These are phyloP conservation scores for Sycobia sp. DNA, from an alignment of 1,140 invertebrate genomes.

Conservation along the genomic window DNA sequence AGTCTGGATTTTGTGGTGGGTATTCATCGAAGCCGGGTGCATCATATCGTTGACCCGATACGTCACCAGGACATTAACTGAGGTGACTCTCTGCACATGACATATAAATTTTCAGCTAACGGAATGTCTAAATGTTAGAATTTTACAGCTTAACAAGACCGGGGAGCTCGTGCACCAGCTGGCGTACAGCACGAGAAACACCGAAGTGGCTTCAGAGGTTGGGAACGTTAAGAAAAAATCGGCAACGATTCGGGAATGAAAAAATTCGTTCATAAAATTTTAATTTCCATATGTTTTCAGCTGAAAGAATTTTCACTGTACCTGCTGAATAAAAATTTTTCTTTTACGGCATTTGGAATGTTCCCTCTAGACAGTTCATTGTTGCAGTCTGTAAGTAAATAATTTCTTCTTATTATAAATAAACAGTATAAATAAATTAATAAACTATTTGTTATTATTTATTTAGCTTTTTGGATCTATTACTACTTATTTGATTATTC, in stretches of 20 bases:
- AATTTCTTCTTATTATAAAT: constrained; percentile 13
- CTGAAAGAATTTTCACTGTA: constrained; percentile 61
- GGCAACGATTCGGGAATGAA: background rate
- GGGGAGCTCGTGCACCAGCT: background rate
- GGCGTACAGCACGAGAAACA: no score
- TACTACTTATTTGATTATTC: constrained; percentile 56
- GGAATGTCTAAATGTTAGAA: background rate
- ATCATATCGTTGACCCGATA: constrained; percentile 30
- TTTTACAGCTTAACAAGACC: background rate
- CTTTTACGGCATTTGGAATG: constrained; percentile 57
- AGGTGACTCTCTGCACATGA: constrained; percentile 38
- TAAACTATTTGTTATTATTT: constrained; percentile 16
- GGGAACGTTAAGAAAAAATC: no score
- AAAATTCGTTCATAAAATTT: no score
- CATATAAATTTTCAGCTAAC: no score
- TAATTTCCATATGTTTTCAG: constrained; percentile 44
- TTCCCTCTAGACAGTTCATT: constrained; percentile 58
- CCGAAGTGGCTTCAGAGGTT: no score
- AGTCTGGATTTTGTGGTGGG: no score
- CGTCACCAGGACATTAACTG: constrained; percentile 26
- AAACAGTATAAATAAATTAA: constrained; percentile 2
- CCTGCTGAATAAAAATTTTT: constrained; percentile 55
- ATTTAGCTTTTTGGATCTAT: constrained; percentile 52
- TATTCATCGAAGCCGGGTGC: background rate
- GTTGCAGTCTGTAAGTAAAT: constrained; percentile 54